A percentile compares a stretch with the other conserved stretches of the same genome.
Evolutionary conservation across 2,113 vertebrate genomes (phyloP).

Genomic region (Perccottus glenii): DNA sequence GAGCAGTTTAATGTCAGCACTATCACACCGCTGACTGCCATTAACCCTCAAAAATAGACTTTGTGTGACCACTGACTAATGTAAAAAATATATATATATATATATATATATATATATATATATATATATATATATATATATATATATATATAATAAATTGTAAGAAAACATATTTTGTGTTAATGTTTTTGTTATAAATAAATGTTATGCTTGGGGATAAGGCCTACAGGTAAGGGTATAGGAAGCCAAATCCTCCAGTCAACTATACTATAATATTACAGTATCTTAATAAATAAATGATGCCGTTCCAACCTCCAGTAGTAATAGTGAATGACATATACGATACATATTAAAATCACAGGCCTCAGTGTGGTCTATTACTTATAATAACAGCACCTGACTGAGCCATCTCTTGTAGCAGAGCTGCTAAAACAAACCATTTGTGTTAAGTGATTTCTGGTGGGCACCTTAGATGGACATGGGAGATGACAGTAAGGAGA

Average conservation of each 20-base stretch:
- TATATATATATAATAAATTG: no score
- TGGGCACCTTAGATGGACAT: constrained; percentile 35
- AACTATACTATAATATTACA: background rate
- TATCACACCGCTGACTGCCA: background rate
- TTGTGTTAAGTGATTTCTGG: constrained; percentile 41
- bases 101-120: no score
- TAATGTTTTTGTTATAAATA: no score
- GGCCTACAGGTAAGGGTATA: no score
- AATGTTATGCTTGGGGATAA: no score
- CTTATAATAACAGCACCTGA: constrained; percentile 11
- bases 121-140: no score
- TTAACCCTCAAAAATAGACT: background rate
- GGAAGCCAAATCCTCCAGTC: no score
- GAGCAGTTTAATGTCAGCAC: constrained; percentile 28
- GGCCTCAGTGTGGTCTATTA: background rate
- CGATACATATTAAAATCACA: no score
- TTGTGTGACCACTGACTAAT: background rate
- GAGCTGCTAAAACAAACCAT: constrained; percentile 44
- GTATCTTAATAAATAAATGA: background rate
- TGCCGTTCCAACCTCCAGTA: background rate
- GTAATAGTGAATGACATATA: background rate
- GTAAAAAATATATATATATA: no score
- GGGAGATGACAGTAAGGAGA: constrained; percentile 24
- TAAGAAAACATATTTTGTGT: no score
- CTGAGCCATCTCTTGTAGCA: constrained; percentile 12